phyloP scores from a whole-genome alignment of 1,140 invertebrate genomes.

The Atta cephalotes region DNA sequence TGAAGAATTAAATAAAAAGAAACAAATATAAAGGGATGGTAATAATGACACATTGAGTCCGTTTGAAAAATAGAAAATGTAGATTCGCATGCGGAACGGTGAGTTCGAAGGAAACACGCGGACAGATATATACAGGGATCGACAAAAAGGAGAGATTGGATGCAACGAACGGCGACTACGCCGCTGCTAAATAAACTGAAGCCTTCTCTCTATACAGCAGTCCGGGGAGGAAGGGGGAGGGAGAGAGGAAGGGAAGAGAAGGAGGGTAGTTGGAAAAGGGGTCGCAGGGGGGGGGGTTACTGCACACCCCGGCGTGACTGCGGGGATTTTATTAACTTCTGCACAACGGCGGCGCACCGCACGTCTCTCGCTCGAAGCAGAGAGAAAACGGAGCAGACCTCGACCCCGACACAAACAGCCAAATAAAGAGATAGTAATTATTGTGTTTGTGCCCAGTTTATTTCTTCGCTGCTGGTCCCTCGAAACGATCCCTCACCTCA shows the following conservation, averaged over 20 bases:
- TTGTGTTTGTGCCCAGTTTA: constrained; percentile 83
- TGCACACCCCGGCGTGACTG: constrained; percentile 77
- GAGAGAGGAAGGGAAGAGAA: constrained; percentile 19
- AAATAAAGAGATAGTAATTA: constrained; percentile 86
- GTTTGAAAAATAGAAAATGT: constrained; percentile 37
- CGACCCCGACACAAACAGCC: constrained; percentile 82
- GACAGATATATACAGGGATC: constrained; percentile 58
- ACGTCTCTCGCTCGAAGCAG: constrained; percentile 70
- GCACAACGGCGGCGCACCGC: constrained; percentile 79
- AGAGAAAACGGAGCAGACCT: constrained; percentile 72
- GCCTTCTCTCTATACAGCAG: constrained; percentile 68
- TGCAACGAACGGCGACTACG: constrained; percentile 78
- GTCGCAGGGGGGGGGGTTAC: constrained; percentile 63
- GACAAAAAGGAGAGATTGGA: constrained; percentile 66
- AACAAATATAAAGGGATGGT: background rate
- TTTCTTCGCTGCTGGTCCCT: constrained; percentile 76
- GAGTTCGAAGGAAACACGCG: constrained; percentile 32
- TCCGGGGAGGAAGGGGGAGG: background rate
- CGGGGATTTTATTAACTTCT: constrained; percentile 86
- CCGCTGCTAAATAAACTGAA: constrained; percentile 85
- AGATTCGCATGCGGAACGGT: background rate
- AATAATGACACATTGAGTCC: constrained; percentile 15
- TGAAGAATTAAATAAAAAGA: constrained; percentile 26
- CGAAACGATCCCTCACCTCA: constrained; percentile 56
- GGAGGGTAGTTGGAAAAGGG: constrained; percentile 32